A percentile compares a stretch with the other conserved stretches of the same genome.
Evolutionary conservation across 2,113 vertebrate genomes (phyloP).

Genomic region (zebrafish (Danio rerio)): GRCz12tu NC_133185.1:32750501-32751000

Average conservation of each 20-base stretch:
- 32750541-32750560: not conserved
- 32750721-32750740: not conserved
- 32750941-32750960: constrained; percentile 22
- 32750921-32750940: constrained; percentile 1
- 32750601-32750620: not conserved
- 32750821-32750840: constrained; percentile 20
- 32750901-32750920: constrained; percentile 32
- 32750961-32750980: not conserved
- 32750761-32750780: not conserved
- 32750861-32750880: not conserved
- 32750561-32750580: not conserved
- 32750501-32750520: not conserved
- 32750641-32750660: constrained; percentile 27
- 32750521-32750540: constrained; percentile 7
- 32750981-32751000: not conserved
- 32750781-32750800: not conserved
- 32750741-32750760: not conserved
- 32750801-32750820: not conserved
- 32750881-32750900: not conserved
- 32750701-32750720: not conserved
- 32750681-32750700: constrained; percentile 17
- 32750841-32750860: constrained; percentile 32
- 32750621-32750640: constrained; percentile 21
- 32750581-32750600: constrained; percentile 11
- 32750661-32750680: constrained; percentile 6